Conservation (phyloP, 1,140 invertebrate species). For the Bombus soroeensis region DNA sequence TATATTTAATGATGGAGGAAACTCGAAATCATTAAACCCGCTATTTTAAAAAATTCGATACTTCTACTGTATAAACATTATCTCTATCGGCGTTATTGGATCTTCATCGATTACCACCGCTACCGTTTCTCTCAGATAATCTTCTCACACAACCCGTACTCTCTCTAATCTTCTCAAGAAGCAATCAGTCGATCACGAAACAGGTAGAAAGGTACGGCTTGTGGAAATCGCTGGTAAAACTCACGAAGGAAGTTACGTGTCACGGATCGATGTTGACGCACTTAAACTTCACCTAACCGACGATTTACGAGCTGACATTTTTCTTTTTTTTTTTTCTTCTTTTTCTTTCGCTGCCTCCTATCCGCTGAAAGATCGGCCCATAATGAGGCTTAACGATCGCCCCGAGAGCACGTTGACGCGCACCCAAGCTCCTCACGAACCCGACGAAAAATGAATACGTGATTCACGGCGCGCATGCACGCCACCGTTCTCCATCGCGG, state of each 20-base stretch:
- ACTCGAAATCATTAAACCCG: too few relatives aligned
- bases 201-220: neutral
- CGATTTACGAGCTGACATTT: constrained; percentile 70
- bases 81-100: neutral
- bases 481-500: constrained; percentile 59
- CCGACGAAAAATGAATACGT: constrained; percentile 76
- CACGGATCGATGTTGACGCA: constrained; percentile 45
- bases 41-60: too few relatives aligned
- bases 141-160: neutral
- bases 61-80: neutral
- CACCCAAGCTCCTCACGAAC: constrained; percentile 56
- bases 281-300: constrained; percentile 29
- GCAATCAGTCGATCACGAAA: neutral
- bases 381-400: constrained; percentile 78
- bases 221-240: constrained; percentile 4
- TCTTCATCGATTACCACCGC: neutral
- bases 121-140: constrained; percentile 12
- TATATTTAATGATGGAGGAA: too few relatives aligned
- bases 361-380: constrained; percentile 72
- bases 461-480: constrained; percentile 75
- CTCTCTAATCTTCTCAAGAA: neutral
- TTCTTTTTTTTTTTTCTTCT: constrained; percentile 56
- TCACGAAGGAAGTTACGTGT: constrained; percentile 9
- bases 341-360: constrained; percentile 53
- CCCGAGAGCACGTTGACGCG: constrained; percentile 73